Base-by-base conservation (phyloP, 2,888 invertebrate genomes). In the Ophioninae sp. region DNA sequence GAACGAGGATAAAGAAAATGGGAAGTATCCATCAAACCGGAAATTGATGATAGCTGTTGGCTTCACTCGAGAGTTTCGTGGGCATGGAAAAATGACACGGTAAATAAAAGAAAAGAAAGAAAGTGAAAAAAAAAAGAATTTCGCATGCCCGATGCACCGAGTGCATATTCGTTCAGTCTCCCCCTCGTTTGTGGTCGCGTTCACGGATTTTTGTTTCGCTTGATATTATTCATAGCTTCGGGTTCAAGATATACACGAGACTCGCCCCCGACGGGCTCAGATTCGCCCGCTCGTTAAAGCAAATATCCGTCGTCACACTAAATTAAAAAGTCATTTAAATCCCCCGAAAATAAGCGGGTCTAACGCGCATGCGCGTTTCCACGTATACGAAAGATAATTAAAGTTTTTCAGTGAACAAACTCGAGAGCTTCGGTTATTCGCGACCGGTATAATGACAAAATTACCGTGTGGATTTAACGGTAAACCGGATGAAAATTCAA, bases 251-350 rank as follows among this genome's bases (percentile, higher is more conserved):
- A 5, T 51, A n/a, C n/a, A 59, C 61, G 41, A 58, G 44, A 30
- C 59, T 68, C 68, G 75, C 59, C 69, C 63, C 64, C 71, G 64
- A 74, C 63, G 68, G 72, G 20, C 67, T 71, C 44, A 68, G 83
- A 84, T 83, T 85, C 72, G 80, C 85, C 79, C 75, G 88, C 87
- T 89, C 89, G 88, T 90, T 89, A 90, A 89, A 89, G 83, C 88
- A 88, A 89, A 90, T 88, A 87, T 86, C 88, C 85, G 86, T 87
- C 89, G 89, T 90, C 88, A 88, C 88, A 88, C 87, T 85, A 88
- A 90, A 90, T 90, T 90, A 89, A 90, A 90, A 90, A 88, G 88
- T 88, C 88, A 89, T 90, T 88, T 89, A 87, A 88, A 88, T 88
- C 85, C 88, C 86, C 78, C 83, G 86, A 84, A 89, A 88, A 89